These are phyloP conservation scores for Phalera bucephala DNA, from an alignment of 2,888 invertebrate species.

Conservation along the genomic window DNA sequence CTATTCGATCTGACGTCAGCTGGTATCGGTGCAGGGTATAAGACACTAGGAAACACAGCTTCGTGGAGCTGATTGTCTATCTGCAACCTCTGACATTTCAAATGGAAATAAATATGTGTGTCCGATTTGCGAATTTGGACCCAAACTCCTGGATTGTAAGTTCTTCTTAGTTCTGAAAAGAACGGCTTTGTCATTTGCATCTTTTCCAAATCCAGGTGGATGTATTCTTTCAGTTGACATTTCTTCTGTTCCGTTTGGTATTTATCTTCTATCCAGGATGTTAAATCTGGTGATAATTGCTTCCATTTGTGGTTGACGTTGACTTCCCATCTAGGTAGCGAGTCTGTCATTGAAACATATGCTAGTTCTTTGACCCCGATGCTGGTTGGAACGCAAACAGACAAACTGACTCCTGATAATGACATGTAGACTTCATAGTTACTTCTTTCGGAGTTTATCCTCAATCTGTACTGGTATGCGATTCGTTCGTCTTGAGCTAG, in stretches of 20 bases:
- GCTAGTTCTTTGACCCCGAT: conserved; percentile 84
- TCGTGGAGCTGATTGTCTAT: conserved; percentile 90
- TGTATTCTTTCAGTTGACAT: conserved; percentile 90
- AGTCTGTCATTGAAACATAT: conserved; percentile 86
- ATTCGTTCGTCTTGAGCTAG: conserved; percentile 90
- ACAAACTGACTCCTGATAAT: conserved; percentile 86
- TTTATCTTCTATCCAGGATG: conserved; percentile 92
- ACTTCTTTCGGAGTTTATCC: conserved; percentile 86
- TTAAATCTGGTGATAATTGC: conserved; percentile 88
- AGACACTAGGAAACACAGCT: conserved; percentile 86
- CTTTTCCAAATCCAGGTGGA: conserved; percentile 90
- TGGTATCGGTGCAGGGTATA: conserved; percentile 84
- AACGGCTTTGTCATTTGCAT: conserved; percentile 95
- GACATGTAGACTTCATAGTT: conserved; percentile 87
- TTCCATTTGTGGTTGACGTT: conserved; percentile 92
- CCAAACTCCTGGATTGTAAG: conserved; percentile 89
- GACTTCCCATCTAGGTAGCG: conserved; percentile 91
- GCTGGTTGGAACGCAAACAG: conserved; percentile 74
- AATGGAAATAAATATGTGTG: conserved; percentile 85
- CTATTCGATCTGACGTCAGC: conserved; percentile 56
- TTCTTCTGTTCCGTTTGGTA: conserved; percentile 87
- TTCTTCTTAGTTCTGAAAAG: conserved; percentile 89
- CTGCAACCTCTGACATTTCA: conserved; percentile 86
- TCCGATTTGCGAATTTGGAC: conserved; percentile 87
- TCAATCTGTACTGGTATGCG: conserved; percentile 83